These are phyloP conservation scores for Myopa testacea DNA, from an alignment of 2,888 invertebrate species.

Conservation along the genomic window DNA sequence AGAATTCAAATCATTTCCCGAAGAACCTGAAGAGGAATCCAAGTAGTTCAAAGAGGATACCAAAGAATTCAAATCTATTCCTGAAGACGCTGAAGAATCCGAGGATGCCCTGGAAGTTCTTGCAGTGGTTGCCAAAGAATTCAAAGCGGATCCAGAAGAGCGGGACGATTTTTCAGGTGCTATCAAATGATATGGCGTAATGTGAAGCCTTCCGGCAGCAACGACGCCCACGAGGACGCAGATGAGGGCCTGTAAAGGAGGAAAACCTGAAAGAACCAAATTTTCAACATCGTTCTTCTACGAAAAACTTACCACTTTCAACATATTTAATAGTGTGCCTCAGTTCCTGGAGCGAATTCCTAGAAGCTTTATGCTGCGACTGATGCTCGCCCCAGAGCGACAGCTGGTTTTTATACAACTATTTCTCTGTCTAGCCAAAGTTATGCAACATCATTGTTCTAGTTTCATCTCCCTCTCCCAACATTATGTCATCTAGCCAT, in stretches of 20 bases:
- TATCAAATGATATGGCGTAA: constrained; percentile 1
- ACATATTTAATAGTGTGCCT: constrained; percentile 38
- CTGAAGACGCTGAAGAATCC: neutral
- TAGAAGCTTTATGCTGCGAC: constrained; percentile 17
- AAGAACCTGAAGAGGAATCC: no score
- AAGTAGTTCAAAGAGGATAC: no score
- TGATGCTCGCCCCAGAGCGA: neutral
- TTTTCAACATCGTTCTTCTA: neutral
- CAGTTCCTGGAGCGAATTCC: neutral
- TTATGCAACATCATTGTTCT: constrained; percentile 4
- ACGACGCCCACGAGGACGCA: constrained; percentile 37
- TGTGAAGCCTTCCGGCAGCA: constrained; percentile 22
- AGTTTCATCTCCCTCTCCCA: neutral
- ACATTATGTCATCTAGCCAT: neutral
- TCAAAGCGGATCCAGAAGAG: neutral
- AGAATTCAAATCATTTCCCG: no score
- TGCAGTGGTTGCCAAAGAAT: neutral
- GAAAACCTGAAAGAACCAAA: neutral
- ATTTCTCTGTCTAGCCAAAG: neutral
- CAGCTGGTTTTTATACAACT: constrained; percentile 20
- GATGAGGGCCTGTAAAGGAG: constrained; percentile 6
- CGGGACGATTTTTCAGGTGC: neutral
- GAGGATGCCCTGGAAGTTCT: neutral
- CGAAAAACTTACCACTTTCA: constrained; percentile 42
- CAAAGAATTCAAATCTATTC: neutral